Conservation (phyloP, 2,113 vertebrate genomes). For the Muscicapa adusta region DNA sequence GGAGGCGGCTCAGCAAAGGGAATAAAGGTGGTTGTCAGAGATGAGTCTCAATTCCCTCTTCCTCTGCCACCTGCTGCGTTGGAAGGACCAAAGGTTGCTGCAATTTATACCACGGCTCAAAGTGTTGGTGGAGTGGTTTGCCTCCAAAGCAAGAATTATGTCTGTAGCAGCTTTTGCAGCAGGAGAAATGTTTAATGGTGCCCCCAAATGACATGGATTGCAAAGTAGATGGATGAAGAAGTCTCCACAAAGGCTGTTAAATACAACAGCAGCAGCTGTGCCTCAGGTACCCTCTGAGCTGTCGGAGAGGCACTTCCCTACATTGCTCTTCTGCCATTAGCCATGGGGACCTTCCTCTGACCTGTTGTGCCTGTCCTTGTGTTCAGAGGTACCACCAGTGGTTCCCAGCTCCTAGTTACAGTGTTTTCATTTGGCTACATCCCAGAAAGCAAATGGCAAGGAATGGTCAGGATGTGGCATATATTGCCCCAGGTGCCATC, state of each 20-base stretch:
- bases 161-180: background rate
- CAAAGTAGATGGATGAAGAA: background rate
- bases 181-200: background rate
- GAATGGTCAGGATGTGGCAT: background rate
- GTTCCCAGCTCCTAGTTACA: background rate
- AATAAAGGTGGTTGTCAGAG: background rate
- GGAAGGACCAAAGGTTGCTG: background rate
- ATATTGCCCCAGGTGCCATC: rapidly evolving
- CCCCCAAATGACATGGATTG: background rate
- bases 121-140: background rate
- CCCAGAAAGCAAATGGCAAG: background rate
- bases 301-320: rapidly evolving
- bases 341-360: background rate
- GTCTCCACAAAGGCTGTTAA: background rate
- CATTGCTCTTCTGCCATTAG: background rate
- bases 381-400: rapidly evolving
- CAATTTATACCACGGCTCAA: background rate
- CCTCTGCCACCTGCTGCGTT: background rate
- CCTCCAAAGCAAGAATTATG: background rate
- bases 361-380: background rate
- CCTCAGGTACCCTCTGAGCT: background rate
- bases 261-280: background rate
- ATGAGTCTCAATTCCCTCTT: background rate
- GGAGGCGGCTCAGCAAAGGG: background rate
- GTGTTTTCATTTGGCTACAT: background rate